Conservation (phyloP, 2,113 vertebrate species). For the Trematocara macrostoma region DNA sequence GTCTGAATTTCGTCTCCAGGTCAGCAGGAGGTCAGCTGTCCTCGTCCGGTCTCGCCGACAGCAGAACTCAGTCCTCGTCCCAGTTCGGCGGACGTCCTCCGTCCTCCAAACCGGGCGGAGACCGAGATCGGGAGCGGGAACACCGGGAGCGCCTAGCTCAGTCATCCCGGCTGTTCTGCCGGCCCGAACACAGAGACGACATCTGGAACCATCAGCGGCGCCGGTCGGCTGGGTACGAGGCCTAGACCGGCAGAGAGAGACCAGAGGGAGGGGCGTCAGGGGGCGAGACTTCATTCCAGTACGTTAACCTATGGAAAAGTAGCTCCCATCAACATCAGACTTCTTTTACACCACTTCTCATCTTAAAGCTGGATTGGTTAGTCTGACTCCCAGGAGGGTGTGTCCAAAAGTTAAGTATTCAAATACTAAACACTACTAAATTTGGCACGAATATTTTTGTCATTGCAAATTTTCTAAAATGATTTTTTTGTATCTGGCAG, state of each 20-base stretch:
- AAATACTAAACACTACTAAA: not conserved
- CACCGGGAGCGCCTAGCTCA: conserved; percentile 55
- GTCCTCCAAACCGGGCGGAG: not conserved
- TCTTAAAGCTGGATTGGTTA: not conserved
- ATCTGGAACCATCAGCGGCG: conserved; percentile 67
- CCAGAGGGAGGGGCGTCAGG: not conserved
- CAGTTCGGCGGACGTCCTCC: not conserved
- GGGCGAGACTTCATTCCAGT: not conserved
- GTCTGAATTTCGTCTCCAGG: conserved; percentile 11
- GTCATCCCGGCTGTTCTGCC: conserved; percentile 63
- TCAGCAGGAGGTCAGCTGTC: conserved; percentile 55
- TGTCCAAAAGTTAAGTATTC: not conserved
- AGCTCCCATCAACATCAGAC: not conserved
- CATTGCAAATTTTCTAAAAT: not conserved
- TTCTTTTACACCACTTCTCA: not conserved
- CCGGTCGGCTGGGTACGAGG: conserved; percentile 52
- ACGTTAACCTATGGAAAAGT: conserved; percentile 24
- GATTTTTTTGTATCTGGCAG: not conserved
- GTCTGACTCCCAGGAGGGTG: not conserved
- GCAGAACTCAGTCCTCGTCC: conserved; percentile 28
- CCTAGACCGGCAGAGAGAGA: not conserved
- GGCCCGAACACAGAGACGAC: conserved; percentile 64
- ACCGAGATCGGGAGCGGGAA: conserved; percentile 32
- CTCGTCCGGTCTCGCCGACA: conserved; percentile 33
- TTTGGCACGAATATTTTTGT: not conserved